Evolutionary conservation across 2,888 invertebrate species (phyloP).

Genomic region (Lathronympha strigana): DNA sequence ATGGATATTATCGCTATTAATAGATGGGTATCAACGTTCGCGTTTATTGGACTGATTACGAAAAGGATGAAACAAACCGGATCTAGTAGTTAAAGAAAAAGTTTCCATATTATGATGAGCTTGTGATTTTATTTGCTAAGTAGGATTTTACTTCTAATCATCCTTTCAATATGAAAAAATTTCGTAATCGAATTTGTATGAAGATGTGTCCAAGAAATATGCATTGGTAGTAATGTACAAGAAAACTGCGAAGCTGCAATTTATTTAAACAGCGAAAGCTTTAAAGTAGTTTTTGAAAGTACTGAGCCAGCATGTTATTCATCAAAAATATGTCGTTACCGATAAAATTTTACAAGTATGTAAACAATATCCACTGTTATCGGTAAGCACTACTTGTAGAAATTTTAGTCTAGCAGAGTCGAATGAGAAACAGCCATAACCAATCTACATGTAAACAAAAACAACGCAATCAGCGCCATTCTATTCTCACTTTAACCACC

Average conservation of each 20-base stretch:
- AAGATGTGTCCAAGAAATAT: too few species aligned
- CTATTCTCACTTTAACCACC: slow-evolving; percentile 24
- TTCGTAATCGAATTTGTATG: neutral
- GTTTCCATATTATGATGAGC: neutral
- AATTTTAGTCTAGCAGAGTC: slow-evolving; percentile 2
- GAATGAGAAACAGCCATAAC: slow-evolving; percentile 8
- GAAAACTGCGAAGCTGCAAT: too few species aligned
- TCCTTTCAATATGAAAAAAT: too few species aligned
- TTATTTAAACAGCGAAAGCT: too few species aligned
- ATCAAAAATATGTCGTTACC: neutral
- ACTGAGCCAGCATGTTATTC: too few species aligned
- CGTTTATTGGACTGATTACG: slow-evolving; percentile 32
- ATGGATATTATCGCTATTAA: slow-evolving; percentile 14
- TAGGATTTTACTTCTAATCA: too few species aligned
- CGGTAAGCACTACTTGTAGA: neutral
- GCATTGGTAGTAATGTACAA: too few species aligned
- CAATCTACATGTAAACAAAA: slow-evolving; percentile 25
- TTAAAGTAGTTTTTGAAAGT: too few species aligned
- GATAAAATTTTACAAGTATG: neutral
- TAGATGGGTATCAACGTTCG: slow-evolving; percentile 30
- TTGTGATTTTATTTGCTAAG: neutral
- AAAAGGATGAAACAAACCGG: slow-evolving; percentile 5
- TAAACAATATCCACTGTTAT: slow-evolving; percentile 1
- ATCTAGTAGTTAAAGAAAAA: neutral
- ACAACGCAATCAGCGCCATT: slow-evolving; percentile 14